These are phyloP conservation scores for Spilarctia lutea DNA, from an alignment of 2,888 invertebrate genomes.

Conservation along the genomic window DNA sequence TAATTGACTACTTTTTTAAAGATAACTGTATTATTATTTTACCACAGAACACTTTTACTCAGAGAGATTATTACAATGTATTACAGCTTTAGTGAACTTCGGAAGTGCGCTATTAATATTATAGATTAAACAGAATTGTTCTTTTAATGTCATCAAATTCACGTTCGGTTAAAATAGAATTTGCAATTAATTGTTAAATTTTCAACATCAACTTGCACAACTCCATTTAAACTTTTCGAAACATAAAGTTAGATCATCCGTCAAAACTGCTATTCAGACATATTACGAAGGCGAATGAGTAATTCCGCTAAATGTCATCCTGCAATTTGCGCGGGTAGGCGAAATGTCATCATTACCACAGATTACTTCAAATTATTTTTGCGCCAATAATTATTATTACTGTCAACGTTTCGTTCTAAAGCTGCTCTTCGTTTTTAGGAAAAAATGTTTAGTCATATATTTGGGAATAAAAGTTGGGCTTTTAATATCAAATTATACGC, in stretches of 20 bases:
- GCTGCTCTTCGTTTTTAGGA: not conserved
- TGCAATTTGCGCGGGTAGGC: conserved; percentile 27
- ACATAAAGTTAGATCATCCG: conserved; percentile 44
- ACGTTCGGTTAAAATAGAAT: conserved; percentile 36
- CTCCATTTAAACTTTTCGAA: conserved; percentile 43
- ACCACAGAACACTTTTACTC: too few species aligned
- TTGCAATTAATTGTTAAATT: conserved; percentile 38
- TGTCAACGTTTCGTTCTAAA: not conserved
- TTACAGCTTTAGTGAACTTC: conserved; percentile 31
- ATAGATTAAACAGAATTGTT: conserved; percentile 27
- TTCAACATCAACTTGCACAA: conserved; percentile 36
- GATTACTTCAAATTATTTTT: conserved; percentile 7
- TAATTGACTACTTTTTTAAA: too few species aligned
- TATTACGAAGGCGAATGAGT: conserved; percentile 23
- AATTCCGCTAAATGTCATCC: conserved; percentile 26
- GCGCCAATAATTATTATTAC: not conserved
- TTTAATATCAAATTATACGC: not conserved
- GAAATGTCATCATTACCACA: conserved; percentile 21
- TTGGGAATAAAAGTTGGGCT: not conserved
- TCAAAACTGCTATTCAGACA: conserved; percentile 34
- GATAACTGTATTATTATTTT: too few species aligned
- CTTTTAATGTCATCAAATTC: conserved; percentile 34
- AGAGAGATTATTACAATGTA: too few species aligned
- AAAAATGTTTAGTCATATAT: not conserved
- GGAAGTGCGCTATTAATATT: conserved; percentile 30